Evolutionary conservation across 1,140 invertebrate genomes (phyloP).

Genomic region (Papilio dardanus): DNA sequence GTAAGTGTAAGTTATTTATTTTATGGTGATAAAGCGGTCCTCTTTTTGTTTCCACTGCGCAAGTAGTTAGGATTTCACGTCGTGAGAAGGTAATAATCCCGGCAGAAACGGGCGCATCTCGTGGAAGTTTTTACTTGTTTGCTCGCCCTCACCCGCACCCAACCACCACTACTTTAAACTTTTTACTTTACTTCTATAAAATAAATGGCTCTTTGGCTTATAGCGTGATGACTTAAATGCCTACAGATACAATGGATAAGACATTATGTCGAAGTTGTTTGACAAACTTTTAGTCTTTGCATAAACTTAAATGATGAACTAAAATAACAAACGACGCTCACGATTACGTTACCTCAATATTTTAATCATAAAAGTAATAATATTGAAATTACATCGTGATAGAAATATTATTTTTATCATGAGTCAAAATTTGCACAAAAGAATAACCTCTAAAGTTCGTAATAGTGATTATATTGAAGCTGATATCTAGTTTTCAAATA

Average conservation of each 20-base stretch:
- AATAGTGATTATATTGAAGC: too few relatives aligned
- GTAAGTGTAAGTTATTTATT: constrained; percentile 2
- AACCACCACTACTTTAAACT: constrained; percentile 2
- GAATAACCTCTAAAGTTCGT: too few relatives aligned
- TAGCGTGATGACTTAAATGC: background rate
- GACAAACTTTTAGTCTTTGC: background rate
- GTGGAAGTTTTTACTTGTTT: constrained; percentile 21
- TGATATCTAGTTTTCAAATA: background rate
- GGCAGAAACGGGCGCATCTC: background rate
- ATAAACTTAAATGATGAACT: background rate
- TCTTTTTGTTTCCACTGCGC: constrained; percentile 17
- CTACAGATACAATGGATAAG: background rate
- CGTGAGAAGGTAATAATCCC: constrained; percentile 20
- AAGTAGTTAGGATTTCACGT: constrained; percentile 4
- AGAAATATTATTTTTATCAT: background rate
- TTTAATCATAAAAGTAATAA: background rate
- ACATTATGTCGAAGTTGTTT: background rate
- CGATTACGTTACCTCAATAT: background rate
- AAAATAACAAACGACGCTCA: background rate
- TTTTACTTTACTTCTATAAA: constrained; percentile 11
- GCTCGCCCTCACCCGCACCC: background rate
- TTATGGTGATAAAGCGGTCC: constrained; percentile 19
- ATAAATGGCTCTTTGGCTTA: background rate
- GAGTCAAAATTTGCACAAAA: too few relatives aligned
- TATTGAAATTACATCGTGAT: background rate